These are phyloP conservation scores for Pomatorhinus ruficollis DNA, from an alignment of 2,113 vertebrate genomes.

Conservation along the genomic window DNA sequence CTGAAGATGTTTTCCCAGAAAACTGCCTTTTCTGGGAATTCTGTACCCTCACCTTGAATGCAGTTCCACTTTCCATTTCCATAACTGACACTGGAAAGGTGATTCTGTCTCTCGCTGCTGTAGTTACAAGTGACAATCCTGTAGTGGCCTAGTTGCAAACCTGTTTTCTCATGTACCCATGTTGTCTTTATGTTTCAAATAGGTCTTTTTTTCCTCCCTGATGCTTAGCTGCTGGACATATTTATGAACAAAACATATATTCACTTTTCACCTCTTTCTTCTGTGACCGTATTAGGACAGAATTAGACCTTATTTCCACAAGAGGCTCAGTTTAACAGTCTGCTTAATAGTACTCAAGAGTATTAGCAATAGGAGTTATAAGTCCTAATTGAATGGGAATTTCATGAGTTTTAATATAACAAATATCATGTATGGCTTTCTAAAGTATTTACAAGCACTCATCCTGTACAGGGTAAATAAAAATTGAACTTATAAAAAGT, in stretches of 20 bases:
- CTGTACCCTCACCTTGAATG: background rate
- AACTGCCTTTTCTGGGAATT: too few relatives aligned
- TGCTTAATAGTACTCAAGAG: background rate
- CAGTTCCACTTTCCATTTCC: background rate
- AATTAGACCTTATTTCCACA: background rate
- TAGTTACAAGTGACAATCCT: accelerated
- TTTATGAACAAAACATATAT: background rate
- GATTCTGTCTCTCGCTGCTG: background rate
- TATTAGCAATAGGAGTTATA: background rate
- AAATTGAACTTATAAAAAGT: background rate
- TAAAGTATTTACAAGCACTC: background rate
- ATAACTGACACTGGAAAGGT: background rate
- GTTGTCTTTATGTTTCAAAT: background rate
- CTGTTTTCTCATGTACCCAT: background rate
- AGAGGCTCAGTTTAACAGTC: background rate
- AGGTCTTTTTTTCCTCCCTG: background rate
- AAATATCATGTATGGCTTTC: background rate
- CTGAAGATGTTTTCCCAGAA: too few relatives aligned
- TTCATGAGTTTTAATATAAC: background rate
- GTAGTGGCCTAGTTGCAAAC: background rate
- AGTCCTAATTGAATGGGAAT: background rate
- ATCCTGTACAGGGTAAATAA: background rate
- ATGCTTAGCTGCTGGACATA: background rate
- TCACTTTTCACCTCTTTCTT: background rate
- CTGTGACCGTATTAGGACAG: background rate